These are phyloP conservation scores for Brachyptera putata DNA, from an alignment of 2,888 invertebrate genomes.

Conservation along the genomic window DNA sequence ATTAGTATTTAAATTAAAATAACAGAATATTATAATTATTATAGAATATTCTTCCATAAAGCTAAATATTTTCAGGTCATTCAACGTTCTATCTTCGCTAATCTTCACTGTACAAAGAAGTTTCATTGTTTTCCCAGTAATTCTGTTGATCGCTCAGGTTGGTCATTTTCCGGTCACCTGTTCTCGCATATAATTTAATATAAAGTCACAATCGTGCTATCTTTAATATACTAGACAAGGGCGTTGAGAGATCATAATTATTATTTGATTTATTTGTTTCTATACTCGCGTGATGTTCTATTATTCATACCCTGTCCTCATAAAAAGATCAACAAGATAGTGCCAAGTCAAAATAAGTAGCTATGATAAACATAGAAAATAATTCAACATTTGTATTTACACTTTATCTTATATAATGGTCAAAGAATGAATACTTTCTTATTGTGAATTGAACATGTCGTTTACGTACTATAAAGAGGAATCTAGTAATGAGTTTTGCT, in stretches of 20 bases:
- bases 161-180: slow-evolving; percentile 9
- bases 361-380: background rate
- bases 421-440: no score
- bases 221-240: slow-evolving; percentile 3
- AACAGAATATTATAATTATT: no score
- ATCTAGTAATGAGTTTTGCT: background rate
- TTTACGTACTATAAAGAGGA: no score
- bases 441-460: no score
- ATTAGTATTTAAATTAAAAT: no score
- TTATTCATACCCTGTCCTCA: slow-evolving; percentile 18
- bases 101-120: background rate
- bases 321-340: background rate
- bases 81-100: background rate
- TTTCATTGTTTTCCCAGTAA: background rate
- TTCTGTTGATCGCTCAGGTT: background rate
- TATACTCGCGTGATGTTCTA: no score
- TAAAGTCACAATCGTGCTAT: slow-evolving; percentile 11
- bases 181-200: background rate
- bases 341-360: slow-evolving; percentile 10
- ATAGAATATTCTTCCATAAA: no score
- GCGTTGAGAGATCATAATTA: slow-evolving; percentile 22
- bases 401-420: no score
- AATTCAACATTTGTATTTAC: background rate
- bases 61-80: no score
- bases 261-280: slow-evolving; percentile 18